phyloP scores from a whole-genome alignment of 2,797 vertebrate genomes.

The Poecilia velifera region DNA sequence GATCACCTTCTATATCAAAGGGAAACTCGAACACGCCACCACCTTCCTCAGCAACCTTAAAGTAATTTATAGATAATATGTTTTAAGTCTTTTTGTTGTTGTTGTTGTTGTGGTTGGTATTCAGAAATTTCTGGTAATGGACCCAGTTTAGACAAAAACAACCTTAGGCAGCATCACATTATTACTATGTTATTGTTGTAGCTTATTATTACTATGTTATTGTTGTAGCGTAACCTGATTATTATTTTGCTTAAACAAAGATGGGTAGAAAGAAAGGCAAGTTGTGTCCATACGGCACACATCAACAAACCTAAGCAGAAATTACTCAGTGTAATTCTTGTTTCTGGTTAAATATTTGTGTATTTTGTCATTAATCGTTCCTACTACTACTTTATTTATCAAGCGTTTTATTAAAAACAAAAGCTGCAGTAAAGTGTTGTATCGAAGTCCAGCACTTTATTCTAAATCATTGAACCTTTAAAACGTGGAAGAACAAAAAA shows the following conservation, averaged over 20 bases:
- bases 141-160: background rate
- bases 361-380: background rate
- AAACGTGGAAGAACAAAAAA: background rate
- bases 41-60: conserved; percentile 89
- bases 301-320: too few relatives aligned
- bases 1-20: conserved; percentile 91
- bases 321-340: background rate
- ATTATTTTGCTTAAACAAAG: background rate
- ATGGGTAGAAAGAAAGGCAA: background rate
- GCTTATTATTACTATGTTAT: background rate
- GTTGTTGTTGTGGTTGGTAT: background rate
- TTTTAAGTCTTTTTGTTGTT: background rate
- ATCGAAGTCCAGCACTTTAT: background rate
- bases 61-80: conserved; percentile 73
- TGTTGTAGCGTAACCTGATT: background rate
- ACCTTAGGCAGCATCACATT: background rate
- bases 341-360: background rate
- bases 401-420: too few relatives aligned
- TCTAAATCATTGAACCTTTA: background rate
- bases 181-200: background rate
- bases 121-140: background rate
- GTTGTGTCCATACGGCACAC: background rate
- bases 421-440: background rate
- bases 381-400: too few relatives aligned
- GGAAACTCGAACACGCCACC: conserved; percentile 81